Conservation (phyloP, 2,888 invertebrate genomes). For the Caenorhabditis sp. region DNA sequence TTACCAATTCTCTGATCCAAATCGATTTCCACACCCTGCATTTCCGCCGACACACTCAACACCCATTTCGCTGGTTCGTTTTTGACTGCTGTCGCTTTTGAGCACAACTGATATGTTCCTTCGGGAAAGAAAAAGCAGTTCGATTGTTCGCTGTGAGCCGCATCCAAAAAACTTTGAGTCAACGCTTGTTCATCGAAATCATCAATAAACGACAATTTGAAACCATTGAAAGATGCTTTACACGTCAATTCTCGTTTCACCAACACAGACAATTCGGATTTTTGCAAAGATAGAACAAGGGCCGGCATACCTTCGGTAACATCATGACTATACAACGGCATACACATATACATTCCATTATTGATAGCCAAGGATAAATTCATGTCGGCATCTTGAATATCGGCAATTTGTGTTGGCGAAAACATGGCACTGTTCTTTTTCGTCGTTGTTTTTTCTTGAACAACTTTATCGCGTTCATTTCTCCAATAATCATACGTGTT, state of each 20-base stretch:
- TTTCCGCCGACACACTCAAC: slow-evolving; percentile 96
- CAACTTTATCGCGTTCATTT: slow-evolving; percentile 77
- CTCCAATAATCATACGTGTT: slow-evolving; percentile 99
- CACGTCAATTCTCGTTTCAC: slow-evolving; percentile 80
- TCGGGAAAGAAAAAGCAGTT: slow-evolving; percentile 91
- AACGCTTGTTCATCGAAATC: slow-evolving; percentile 76
- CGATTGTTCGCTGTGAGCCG: slow-evolving; percentile 68
- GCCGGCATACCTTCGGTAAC: slow-evolving; percentile 74
- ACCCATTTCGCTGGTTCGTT: slow-evolving; percentile 85
- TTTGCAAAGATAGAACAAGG: slow-evolving; percentile 90
- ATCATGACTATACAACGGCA: slow-evolving; percentile 63
- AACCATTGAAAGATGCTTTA: slow-evolving; percentile 81
- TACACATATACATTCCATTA: slow-evolving; percentile 68
- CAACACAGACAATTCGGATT: slow-evolving; percentile 82
- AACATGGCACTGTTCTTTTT: slow-evolving; percentile 25
- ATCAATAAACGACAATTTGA: slow-evolving; percentile 92
- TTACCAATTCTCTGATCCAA: slow-evolving; percentile 76
- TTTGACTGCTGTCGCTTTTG: slow-evolving; percentile 70
- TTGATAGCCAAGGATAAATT: slow-evolving; percentile 65
- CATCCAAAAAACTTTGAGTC: slow-evolving; percentile 49
- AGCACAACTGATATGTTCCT: slow-evolving; percentile 97
- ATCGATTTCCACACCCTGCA: slow-evolving; percentile 78
- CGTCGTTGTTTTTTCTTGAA: slow-evolving; percentile 19
- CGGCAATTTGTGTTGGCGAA: slow-evolving; percentile 34
- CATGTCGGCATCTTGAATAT: slow-evolving; percentile 53